phyloP scores from a whole-genome alignment of 2,113 vertebrate species.

The Leptocoma aspasia region DNA sequence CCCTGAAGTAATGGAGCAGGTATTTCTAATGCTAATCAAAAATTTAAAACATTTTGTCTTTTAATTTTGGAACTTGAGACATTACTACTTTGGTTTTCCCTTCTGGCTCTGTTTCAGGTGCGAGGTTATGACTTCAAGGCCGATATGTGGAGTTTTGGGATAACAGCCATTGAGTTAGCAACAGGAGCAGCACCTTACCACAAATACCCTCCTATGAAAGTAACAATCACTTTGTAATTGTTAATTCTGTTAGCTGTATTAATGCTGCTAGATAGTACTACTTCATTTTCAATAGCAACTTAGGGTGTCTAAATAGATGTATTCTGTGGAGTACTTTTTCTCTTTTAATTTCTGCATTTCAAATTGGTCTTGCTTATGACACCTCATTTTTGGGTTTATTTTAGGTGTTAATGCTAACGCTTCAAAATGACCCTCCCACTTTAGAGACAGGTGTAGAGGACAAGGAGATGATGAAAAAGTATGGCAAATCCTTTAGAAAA shows the following conservation, averaged over 20 bases:
- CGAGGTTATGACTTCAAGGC: constrained; percentile 99
- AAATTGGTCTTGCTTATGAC: neutral
- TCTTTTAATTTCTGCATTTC: neutral
- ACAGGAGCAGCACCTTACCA: constrained; percentile 97
- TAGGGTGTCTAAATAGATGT: neutral
- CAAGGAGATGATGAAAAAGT: constrained; percentile 96
- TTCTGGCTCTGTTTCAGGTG: constrained; percentile 76
- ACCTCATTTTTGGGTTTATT: constrained; percentile 19
- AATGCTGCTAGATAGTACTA: neutral
- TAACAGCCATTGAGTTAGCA: constrained; percentile 96
- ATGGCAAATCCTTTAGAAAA: constrained; percentile 98
- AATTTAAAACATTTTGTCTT: neutral
- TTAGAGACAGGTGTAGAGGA: constrained; percentile 96
- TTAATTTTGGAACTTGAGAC: neutral
- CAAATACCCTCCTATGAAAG: constrained; percentile 99
- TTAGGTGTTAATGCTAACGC: constrained; percentile 96
- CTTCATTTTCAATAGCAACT: neutral
- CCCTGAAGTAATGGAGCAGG: constrained; percentile 99
- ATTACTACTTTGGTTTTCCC: neutral
- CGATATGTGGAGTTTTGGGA: constrained; percentile 99
- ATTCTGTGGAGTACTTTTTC: neutral
- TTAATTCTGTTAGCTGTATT: neutral
- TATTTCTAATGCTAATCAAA: constrained; percentile 49
- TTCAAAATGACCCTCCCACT: constrained; percentile 96
- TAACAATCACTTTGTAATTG: constrained; percentile 62